Evolutionary conservation across 2,113 vertebrate genomes (phyloP).

Genomic region (Solenodon paradoxus): DNA sequence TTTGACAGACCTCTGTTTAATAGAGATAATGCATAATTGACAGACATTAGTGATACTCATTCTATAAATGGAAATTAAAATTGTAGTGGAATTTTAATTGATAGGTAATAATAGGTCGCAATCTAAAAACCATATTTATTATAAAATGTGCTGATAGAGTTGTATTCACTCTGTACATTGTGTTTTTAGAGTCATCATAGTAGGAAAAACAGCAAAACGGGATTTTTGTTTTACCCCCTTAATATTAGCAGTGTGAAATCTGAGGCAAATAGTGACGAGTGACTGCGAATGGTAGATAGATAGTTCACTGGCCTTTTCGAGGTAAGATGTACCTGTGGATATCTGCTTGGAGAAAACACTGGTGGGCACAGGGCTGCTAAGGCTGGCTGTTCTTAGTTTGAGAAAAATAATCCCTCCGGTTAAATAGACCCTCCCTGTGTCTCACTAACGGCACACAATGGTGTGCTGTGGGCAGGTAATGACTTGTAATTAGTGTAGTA

Average conservation of each 20-base stretch:
- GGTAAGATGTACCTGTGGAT: not conserved
- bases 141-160: not conserved
- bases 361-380: constrained; percentile 6
- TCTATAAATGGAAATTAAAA: constrained; percentile 68
- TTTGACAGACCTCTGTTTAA: constrained; percentile 79
- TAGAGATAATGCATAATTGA: constrained; percentile 79
- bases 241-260: not conserved
- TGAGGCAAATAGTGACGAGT: not conserved
- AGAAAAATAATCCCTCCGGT: constrained; percentile 69
- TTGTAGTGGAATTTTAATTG: constrained; percentile 68
- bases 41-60: constrained; percentile 61
- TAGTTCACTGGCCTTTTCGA: not conserved
- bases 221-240: not conserved
- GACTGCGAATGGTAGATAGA: not conserved
- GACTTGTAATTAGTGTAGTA: constrained; percentile 70
- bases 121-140: constrained; percentile 51
- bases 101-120: constrained; percentile 45
- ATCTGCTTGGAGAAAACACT: not conserved
- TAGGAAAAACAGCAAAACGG: not conserved
- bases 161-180: not conserved
- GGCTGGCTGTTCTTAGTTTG: constrained; percentile 38
- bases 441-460: constrained; percentile 60
- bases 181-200: not conserved
- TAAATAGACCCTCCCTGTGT: constrained; percentile 63
- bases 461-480: constrained; percentile 62